Conservation (phyloP, 2,888 invertebrate species). For the Drosophila paramelanica region DNA sequence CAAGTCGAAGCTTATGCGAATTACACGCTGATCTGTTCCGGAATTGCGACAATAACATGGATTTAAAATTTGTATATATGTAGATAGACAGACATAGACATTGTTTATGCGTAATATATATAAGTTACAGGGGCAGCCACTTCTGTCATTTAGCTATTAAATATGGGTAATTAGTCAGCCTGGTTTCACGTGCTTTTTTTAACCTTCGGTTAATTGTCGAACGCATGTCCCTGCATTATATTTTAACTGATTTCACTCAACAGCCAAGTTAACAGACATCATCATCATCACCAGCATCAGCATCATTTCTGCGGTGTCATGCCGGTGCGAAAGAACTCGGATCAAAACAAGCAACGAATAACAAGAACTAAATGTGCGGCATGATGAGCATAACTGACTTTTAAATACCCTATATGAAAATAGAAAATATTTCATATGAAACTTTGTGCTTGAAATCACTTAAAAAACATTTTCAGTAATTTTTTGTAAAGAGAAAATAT, state of each 20-base stretch:
- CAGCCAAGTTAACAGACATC: conserved; percentile 25
- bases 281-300: conserved; percentile 5
- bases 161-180: conserved; percentile 27
- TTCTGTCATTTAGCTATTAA: not conserved
- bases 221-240: conserved; percentile 32
- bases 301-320: conserved; percentile 31
- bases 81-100: too few relatives aligned
- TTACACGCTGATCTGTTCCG: conserved; percentile 17
- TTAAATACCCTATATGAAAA: not conserved
- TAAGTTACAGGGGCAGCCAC: conserved; percentile 15
- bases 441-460: too few relatives aligned
- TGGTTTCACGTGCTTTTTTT: conserved; percentile 19
- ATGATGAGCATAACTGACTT: not conserved
- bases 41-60: conserved; percentile 5
- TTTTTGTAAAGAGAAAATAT: too few relatives aligned
- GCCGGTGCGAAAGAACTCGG: conserved; percentile 39
- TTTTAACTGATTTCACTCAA: conserved; percentile 29
- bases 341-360: not conserved
- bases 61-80: too few relatives aligned
- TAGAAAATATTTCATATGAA: too few relatives aligned
- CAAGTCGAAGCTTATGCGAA: not conserved
- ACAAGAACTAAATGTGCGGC: not conserved
- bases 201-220: conserved; percentile 29
- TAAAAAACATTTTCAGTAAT: too few relatives aligned
- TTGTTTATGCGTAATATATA: not conserved